A percentile compares a stretch with the other conserved stretches of the same genome.
Evolutionary conservation across 2,797 vertebrate genomes (phyloP).

Genomic region (Gallirallus australis): DNA sequence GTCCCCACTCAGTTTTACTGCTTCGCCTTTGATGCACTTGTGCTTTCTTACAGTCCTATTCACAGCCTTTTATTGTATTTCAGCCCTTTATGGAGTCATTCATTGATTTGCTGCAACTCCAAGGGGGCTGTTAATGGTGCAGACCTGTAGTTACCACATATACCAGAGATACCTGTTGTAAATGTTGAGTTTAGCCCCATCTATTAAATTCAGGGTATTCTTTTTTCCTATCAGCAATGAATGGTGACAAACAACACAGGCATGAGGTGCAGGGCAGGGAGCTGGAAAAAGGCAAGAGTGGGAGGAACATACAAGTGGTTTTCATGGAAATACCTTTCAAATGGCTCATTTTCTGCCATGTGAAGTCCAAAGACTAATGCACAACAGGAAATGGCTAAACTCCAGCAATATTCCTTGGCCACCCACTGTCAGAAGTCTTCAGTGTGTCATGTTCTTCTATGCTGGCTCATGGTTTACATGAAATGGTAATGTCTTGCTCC

Average conservation of each 20-base stretch:
- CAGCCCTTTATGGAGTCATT: background rate
- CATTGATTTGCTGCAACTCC: background rate
- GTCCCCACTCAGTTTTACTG: background rate
- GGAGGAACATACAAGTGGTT: background rate
- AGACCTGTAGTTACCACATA: background rate
- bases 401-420: background rate
- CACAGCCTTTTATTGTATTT: background rate
- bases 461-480: background rate
- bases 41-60: constrained; percentile 1
- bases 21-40: background rate
- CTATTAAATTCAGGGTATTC: background rate
- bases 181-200: background rate
- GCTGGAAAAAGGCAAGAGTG: background rate
- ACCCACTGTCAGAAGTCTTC: background rate
- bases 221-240: background rate
- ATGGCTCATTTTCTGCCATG: background rate
- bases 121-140: background rate
- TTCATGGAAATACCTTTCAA: background rate
- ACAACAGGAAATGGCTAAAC: background rate
- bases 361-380: background rate
- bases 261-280: background rate
- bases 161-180: background rate
- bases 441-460: background rate
- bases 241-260: background rate
- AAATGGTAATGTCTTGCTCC: background rate